Percentiles rank a stretch among this genome's conserved stretches.
These are phyloP conservation scores for Propithecus coquereli DNA, from an alignment of 2,113 vertebrate genomes.

Conservation along the genomic window DNA sequence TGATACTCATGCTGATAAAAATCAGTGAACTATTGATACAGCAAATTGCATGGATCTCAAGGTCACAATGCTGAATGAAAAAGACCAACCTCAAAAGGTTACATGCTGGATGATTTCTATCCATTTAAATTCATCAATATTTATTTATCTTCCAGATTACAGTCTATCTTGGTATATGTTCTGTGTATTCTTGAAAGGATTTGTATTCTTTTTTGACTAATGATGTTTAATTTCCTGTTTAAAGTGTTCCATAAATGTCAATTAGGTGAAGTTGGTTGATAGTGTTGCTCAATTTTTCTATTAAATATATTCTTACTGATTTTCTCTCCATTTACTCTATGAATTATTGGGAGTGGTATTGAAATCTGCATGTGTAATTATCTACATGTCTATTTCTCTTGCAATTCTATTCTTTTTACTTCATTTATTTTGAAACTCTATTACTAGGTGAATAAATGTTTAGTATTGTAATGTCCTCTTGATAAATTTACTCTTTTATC, in stretches of 20 bases:
- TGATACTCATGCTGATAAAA: background rate
- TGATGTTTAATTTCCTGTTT: background rate
- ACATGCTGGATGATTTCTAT: background rate
- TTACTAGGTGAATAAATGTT: background rate
- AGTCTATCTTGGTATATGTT: background rate
- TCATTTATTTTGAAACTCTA: background rate
- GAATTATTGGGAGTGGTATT: background rate
- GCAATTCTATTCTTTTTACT: background rate
- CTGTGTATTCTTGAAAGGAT: background rate
- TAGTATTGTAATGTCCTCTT: background rate
- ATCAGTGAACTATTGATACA: background rate
- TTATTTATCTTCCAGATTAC: background rate
- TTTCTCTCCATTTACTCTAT: background rate
- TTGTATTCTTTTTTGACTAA: background rate
- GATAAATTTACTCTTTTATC: background rate
- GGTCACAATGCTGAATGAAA: background rate
- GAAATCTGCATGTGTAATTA: background rate
- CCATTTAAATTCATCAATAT: background rate
- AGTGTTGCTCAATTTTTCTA: background rate
- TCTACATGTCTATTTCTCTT: background rate
- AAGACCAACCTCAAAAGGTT: background rate
- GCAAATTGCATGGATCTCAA: background rate
- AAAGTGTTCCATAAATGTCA: background rate
- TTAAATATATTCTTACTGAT: background rate
- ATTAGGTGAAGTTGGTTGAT: background rate